Evolutionary conservation across 1,140 invertebrate species (phyloP), one percentile per base, ranked within the genome.

Genomic region (Eubasilissa regina): DNA sequence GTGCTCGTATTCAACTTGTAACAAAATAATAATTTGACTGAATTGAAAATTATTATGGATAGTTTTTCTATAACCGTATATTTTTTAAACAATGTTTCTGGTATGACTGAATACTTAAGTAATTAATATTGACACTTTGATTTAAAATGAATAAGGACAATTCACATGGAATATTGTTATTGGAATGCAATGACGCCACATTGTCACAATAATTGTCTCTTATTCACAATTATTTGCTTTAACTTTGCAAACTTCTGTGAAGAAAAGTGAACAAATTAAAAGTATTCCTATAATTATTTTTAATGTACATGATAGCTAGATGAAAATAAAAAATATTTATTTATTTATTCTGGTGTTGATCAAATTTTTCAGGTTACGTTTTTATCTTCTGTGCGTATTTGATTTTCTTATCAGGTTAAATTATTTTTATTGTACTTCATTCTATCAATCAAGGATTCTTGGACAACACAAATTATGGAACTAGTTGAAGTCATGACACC

Each of bases 291-390:
- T 21, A 15, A 62, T 35, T 64, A 64, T 25, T 3, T 21, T n/a
- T 6, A 58, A 21, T 58, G 17, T 58, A 58, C 17, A 25, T 35
- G 35, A 35, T 64, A 64, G 35, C 19, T 64, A 43, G 60, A n/a
- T 12, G 35, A 64, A 35, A 35, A 21, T 51, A 51, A 15, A 51
- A 51, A 25, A 25, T 64, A 64, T 64, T 58, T 64, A 64, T 64
- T 64, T 64, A 64, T 64, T 64, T 64, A 64, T 64, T 64, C n/a
- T 25, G 9, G 60, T 51, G n/a, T 11, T 64, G 25, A 64, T 64
- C 60, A 64, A 35, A 70, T 47, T 70, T 45, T 70, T 70, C 58
- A 60, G 0, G 10, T 19, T 35, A 35, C 25, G 25, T 35, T 35
- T 35, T 35, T 35, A 35, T 35, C 25, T 35, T 35, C 1, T 35